These are phyloP conservation scores for Drepana falcataria DNA, from an alignment of 2,888 invertebrate species.

Conservation along the genomic window DNA sequence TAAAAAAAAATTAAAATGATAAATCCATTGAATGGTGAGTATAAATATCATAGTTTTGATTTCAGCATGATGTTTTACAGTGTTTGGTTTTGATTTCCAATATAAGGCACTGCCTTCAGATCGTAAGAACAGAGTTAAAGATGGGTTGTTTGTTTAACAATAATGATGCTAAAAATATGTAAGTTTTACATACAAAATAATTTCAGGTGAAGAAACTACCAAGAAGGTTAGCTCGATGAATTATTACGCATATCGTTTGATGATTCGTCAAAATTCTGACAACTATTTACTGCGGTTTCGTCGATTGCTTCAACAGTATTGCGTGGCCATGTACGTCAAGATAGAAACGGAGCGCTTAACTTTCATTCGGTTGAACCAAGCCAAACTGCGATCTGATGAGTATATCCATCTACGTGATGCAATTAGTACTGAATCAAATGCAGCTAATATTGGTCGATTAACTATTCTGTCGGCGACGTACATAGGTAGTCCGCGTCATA, in stretches of 20 bases:
- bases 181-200: neutral
- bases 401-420: conserved; percentile 35
- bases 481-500: conserved; percentile 26
- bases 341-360: conserved; percentile 17
- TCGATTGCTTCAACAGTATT: conserved; percentile 12
- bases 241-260: conserved; percentile 18
- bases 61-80: too few species aligned
- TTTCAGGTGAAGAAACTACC: conserved; percentile 7
- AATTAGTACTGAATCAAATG: conserved; percentile 19
- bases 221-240: conserved; percentile 19
- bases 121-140: too few species aligned
- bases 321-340: conserved; percentile 11
- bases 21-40: too few species aligned
- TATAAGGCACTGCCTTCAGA: too few species aligned
- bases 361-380: conserved; percentile 33
- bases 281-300: conserved; percentile 11
- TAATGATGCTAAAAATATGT: neutral
- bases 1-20: too few species aligned
- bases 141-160: too few species aligned
- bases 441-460: conserved; percentile 19
- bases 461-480: conserved; percentile 29
- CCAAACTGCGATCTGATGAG: conserved; percentile 20
- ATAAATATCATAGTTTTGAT: too few species aligned
- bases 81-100: too few species aligned
- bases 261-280: conserved; percentile 13